Evolutionary conservation across 2,113 vertebrate species (phyloP).

Genomic region (Uria lomvia): DNA sequence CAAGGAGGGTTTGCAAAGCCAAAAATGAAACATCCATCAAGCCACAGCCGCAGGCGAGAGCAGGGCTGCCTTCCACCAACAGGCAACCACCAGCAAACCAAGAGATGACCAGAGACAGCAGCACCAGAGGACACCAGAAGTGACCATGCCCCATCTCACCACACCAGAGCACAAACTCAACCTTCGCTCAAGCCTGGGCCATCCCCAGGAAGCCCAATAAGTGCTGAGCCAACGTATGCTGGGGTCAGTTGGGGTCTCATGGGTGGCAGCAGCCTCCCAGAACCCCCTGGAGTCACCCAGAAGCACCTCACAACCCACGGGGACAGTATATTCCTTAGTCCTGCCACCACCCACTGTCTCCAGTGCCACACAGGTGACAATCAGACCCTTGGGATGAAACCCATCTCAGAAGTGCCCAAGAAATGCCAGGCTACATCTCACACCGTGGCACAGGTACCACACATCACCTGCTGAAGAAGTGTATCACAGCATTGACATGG

Average conservation of each 20-base stretch:
- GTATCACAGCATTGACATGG: neutral
- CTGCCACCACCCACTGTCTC: neutral
- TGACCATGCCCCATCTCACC: neutral
- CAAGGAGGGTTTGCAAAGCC: neutral
- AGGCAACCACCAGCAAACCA: neutral
- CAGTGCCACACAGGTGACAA: neutral
- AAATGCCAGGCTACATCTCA: neutral
- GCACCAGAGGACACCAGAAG: neutral
- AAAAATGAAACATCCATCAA: neutral
- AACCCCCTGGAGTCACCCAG: neutral
- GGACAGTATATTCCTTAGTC: neutral
- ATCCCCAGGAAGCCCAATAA: neutral
- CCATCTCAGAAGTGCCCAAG: neutral
- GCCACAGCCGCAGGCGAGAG: accelerated
- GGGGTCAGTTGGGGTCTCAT: accelerated
- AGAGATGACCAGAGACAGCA: neutral
- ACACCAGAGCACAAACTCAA: neutral
- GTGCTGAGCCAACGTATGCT: accelerated
- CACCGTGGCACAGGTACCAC: neutral
- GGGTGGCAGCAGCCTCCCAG: neutral
- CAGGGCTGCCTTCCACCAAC: neutral
- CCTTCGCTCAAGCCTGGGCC: neutral
- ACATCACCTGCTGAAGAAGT: neutral
- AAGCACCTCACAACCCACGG: accelerated
- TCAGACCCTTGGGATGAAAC: neutral